Conservation (phyloP, 2,888 invertebrate genomes). For the Eugnorisma glareosa region DNA sequence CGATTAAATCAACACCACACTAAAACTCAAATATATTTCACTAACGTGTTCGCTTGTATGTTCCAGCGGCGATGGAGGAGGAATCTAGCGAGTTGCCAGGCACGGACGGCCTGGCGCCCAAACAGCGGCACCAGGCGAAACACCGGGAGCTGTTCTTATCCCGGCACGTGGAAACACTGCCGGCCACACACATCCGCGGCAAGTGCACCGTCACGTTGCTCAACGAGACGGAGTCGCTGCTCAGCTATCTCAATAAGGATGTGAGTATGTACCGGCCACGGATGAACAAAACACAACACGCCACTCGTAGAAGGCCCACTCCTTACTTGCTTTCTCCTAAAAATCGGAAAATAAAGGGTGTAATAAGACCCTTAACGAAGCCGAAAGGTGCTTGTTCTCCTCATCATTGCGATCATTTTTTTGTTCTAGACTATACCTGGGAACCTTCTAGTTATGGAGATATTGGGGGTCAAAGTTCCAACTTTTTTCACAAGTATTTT, state of each 20-base stretch:
- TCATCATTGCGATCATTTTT: too few relatives aligned
- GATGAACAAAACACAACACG: slow-evolving; percentile 45
- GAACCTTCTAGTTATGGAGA: too few relatives aligned
- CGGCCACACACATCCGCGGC: slow-evolving; percentile 99
- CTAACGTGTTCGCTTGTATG: slow-evolving; percentile 43
- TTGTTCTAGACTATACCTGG: too few relatives aligned
- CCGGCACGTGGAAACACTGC: slow-evolving; percentile 98
- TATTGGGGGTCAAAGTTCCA: too few relatives aligned
- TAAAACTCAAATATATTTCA: slow-evolving; percentile 8
- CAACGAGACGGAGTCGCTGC: slow-evolving; percentile 99
- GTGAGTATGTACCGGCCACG: slow-evolving; percentile 91
- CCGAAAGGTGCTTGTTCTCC: too few relatives aligned
- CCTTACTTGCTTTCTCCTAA: not conserved
- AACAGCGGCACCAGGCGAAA: slow-evolving; percentile 98
- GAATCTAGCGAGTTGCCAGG: slow-evolving; percentile 91
- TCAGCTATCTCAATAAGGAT: slow-evolving; percentile 99
- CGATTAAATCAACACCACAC: slow-evolving; percentile 25
- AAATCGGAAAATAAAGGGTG: not conserved
- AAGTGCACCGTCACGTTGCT: slow-evolving; percentile 99
- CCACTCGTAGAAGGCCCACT: slow-evolving; percentile 34
- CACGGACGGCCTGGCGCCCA: slow-evolving; percentile 93
- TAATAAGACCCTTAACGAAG: too few relatives aligned
- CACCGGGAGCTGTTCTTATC: slow-evolving; percentile 99
- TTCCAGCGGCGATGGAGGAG: slow-evolving; percentile 93
- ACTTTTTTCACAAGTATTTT: too few relatives aligned